Base-by-base conservation (phyloP, 2,113 vertebrate genomes). In the Pachypanchax playfairii region DNA sequence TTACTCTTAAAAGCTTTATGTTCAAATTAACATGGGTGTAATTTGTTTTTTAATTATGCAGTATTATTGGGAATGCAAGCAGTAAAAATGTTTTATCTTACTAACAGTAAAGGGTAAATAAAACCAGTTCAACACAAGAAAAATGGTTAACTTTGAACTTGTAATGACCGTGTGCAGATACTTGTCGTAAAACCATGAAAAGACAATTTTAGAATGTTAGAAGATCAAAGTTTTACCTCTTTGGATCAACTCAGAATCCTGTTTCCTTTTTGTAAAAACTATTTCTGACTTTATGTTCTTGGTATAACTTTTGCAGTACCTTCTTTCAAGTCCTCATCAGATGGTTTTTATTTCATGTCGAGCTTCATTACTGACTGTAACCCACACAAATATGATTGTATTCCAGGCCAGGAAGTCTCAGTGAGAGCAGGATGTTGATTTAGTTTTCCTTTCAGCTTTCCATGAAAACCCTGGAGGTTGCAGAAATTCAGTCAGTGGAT, bases 401-500 rank as follows among this genome's bases (percentile, higher is more conserved):
- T 70, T 57, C 54, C 4, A 22, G 51, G 76, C 73, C 73, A 88
- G 74, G 83, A 79, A 75, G 69, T 83, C 69, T 36, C 56, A 57
- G 68, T 44, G 80, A 77, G 79, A 84, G 73, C 79, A 85, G 86
- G 85, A 87, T 89, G 86, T 89, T 88, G 86, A 86, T 75, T 85
- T 87, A 84, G 86, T 75, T 77, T 85, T 84, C 29, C 70, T 87
- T 85, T 62, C 83, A 65, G 56, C 64, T 67, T 80, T 81, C 66
- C 26, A 54, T 33, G 42, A 62, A 58, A 39, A 67, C 43, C 71
- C 73, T 36, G 36, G 51, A 83, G 78, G 73, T 70, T 5, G 52
- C 31, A 64, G 67, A 57, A 55, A 51, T 73, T 59, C 6, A 21
- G 62, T 53, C 74, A 62, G 49, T 75, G 69, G 55, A 73, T 80